phyloP scores from a whole-genome alignment of 35 echinoderm and acorn worm species.

The Apostichopus parvimensis region DNA sequence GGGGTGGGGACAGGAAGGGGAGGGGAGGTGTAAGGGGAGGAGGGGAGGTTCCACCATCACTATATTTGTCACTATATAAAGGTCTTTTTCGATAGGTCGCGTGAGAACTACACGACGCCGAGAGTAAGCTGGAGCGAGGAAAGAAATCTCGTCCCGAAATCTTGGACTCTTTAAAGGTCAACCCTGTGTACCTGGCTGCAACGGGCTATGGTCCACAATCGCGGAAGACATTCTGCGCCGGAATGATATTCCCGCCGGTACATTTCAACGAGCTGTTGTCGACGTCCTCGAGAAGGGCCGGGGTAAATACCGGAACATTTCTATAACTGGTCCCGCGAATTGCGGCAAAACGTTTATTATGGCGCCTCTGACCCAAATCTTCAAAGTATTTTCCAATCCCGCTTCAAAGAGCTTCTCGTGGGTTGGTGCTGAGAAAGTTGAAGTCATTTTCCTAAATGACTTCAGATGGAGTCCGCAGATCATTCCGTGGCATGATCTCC shows the following conservation, averaged over 20 bases:
- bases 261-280: neutral
- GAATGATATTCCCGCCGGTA: slow-evolving; percentile 1
- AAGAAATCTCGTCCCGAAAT: neutral
- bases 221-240: neutral
- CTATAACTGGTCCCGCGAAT: too few species aligned
- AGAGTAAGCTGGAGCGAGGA: neutral
- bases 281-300: neutral
- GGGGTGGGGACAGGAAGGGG: too few species aligned
- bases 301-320: too few species aligned
- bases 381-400: too few species aligned
- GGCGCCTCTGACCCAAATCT: too few species aligned
- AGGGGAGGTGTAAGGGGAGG: neutral
- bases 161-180: neutral
- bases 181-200: neutral
- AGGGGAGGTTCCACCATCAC: too few species aligned
- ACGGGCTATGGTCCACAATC: slow-evolving; percentile 10
- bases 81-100: neutral
- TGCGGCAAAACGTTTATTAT: neutral
- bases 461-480: too few species aligned
- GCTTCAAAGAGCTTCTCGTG: too few species aligned
- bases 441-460: too few species aligned
- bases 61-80: too few species aligned
- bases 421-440: too few species aligned
- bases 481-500: too few species aligned
- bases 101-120: neutral